These are phyloP conservation scores for Drosophila nasuta DNA, from an alignment of 1,140 invertebrate genomes.

Conservation along the genomic window DNA sequence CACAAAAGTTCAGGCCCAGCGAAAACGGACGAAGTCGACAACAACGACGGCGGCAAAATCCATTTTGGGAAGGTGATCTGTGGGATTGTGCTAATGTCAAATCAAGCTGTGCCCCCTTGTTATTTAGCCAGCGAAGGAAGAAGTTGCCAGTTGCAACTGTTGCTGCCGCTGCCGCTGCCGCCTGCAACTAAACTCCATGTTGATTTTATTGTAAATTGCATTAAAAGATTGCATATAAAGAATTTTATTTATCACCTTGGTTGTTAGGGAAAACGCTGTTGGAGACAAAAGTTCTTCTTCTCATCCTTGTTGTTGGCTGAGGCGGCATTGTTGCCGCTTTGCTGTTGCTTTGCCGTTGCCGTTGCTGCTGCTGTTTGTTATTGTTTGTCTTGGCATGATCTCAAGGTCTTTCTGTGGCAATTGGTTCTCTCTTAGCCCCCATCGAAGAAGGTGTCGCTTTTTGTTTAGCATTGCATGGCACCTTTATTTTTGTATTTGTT, in stretches of 20 bases:
- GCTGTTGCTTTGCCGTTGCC: constrained; percentile 33
- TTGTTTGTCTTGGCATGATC: constrained; percentile 74
- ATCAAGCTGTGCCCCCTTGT: constrained; percentile 84
- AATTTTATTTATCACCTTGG: constrained; percentile 85
- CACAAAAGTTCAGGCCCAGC: constrained; percentile 59
- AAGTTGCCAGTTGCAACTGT: constrained; percentile 41
- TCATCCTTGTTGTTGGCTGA: constrained; percentile 36
- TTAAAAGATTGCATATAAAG: constrained; percentile 84
- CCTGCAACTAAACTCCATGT: constrained; percentile 79
- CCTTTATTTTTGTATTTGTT: constrained; percentile 21
- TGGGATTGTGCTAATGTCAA: constrained; percentile 84
- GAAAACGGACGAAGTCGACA: constrained; percentile 14
- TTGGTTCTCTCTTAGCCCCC: constrained; percentile 45
- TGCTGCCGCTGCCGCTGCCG: constrained; percentile 27
- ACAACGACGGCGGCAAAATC: constrained; percentile 69
- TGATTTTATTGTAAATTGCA: constrained; percentile 84
- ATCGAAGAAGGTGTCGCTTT: constrained; percentile 73
- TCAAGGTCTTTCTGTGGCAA: constrained; percentile 71
- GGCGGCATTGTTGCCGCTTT: constrained; percentile 25
- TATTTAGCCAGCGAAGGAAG: constrained; percentile 71
- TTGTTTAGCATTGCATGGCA: constrained; percentile 53
- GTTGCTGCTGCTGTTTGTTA: constrained; percentile 55
- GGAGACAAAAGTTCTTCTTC: constrained; percentile 75
- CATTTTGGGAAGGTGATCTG: constrained; percentile 83
- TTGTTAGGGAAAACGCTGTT: constrained; percentile 84